phyloP scores from a whole-genome alignment of 1,140 invertebrate species.

The Chlorops oryzae region DNA sequence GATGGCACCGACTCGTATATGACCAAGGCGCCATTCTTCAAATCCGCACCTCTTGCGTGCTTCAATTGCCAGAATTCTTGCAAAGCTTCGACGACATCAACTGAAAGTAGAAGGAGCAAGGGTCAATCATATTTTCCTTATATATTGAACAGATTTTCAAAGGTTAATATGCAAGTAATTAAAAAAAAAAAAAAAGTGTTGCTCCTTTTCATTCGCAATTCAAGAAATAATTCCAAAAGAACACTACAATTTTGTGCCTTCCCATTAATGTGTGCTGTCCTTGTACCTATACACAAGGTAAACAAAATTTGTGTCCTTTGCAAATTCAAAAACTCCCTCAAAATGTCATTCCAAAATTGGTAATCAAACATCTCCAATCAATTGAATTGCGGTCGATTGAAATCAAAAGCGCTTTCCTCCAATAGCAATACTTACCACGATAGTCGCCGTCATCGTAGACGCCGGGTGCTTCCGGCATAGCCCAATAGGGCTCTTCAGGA shows the following conservation, averaged over 20 bases:
- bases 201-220: neutral
- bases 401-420: too few relatives aligned
- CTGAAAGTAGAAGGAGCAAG: conserved; percentile 53
- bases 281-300: neutral
- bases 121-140: neutral
- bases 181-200: neutral
- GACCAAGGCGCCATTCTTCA: conserved; percentile 84
- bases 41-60: conserved; percentile 74
- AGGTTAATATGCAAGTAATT: neutral
- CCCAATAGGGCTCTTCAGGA: conserved; percentile 45
- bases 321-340: neutral
- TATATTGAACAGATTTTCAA: neutral
- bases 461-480: conserved; percentile 39
- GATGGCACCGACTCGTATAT: conserved; percentile 93
- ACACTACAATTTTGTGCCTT: neutral
- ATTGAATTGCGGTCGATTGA: too few relatives aligned
- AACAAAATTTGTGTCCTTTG: neutral
- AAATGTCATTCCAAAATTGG: too few relatives aligned
- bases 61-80: conserved; percentile 99
- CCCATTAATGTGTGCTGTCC: neutral
- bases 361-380: too few relatives aligned
- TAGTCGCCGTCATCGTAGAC: conserved; percentile 43
- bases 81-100: conserved; percentile 90
- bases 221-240: neutral
- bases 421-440: conserved; percentile 34